These are phyloP conservation scores for Dendrocopos noguchii DNA, from an alignment of 2,113 vertebrate genomes.

Conservation along the genomic window DNA sequence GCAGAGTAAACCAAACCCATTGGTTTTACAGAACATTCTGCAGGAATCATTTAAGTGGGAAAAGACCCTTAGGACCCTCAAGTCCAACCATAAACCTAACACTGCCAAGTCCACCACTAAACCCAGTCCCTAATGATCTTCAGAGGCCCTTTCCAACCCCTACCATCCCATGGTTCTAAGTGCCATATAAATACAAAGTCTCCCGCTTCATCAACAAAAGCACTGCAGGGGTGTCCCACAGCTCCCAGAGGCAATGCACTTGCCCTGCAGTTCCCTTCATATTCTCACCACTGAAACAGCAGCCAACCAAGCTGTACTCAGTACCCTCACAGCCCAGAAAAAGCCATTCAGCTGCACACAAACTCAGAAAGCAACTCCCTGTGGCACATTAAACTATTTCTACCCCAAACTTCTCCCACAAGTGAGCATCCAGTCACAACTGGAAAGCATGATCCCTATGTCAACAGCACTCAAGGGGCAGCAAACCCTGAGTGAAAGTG, in stretches of 20 bases:
- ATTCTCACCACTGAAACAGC: background rate
- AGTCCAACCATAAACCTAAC: background rate
- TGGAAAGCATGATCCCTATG: background rate
- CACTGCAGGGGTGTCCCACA: background rate
- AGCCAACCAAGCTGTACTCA: background rate
- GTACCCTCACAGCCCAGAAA: background rate
- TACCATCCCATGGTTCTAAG: too few species aligned
- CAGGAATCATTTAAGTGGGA: background rate
- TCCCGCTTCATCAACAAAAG: background rate
- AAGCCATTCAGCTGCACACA: background rate
- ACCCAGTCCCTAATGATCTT: background rate
- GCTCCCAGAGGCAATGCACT: background rate
- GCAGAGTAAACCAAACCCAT: slow-evolving; percentile 5
- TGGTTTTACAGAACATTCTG: slow-evolving; percentile 36
- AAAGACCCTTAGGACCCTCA: background rate
- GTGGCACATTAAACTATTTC: background rate
- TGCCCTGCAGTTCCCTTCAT: background rate
- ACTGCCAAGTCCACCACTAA: background rate
- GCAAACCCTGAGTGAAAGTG: background rate
- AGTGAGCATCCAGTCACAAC: background rate
- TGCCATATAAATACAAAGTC: background rate
- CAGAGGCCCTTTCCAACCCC: too few species aligned
- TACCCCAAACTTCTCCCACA: background rate
- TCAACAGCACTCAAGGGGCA: background rate
- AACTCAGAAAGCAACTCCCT: background rate